phyloP scores from a whole-genome alignment of 2,888 invertebrate species.

The Euzetes globulus region DNA sequence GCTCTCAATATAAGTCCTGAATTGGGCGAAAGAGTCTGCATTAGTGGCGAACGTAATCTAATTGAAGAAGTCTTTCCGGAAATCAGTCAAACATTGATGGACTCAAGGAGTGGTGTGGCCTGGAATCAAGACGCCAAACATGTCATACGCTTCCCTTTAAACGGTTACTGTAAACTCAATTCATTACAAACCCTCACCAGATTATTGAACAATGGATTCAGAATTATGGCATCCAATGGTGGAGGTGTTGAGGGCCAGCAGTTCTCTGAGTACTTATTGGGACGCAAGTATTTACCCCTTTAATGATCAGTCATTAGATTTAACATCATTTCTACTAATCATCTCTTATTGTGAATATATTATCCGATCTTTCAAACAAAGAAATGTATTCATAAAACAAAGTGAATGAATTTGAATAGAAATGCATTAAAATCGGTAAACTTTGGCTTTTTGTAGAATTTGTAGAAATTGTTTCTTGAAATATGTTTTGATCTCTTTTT shows the following conservation, averaged over 20 bases:
- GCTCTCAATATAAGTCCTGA: constrained; percentile 72
- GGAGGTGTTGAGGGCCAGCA: constrained; percentile 82
- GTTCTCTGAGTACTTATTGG: constrained; percentile 78
- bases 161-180: constrained; percentile 80
- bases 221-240: constrained; percentile 71
- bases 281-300: constrained; percentile 49
- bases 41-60: constrained; percentile 68
- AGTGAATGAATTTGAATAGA: too few species aligned
- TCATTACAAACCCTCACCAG: constrained; percentile 79
- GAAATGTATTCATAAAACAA: too few species aligned
- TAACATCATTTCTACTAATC: not conserved
- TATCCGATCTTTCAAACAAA: not conserved
- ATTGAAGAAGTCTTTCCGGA: constrained; percentile 61
- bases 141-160: constrained; percentile 74
- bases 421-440: too few species aligned
- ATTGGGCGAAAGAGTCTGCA: constrained; percentile 69
- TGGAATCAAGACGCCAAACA: constrained; percentile 75
- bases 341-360: not conserved
- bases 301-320: constrained; percentile 29
- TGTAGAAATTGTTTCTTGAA: too few species aligned
- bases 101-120: constrained; percentile 66
- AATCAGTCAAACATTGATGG: constrained; percentile 64
- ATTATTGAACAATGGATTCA: constrained; percentile 68
- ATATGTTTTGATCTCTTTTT: too few species aligned
- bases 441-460: too few species aligned